Percentiles rank a stretch among this genome's conserved stretches.
These are phyloP conservation scores for Terrapene triunguis DNA, from an alignment of 2,113 vertebrate species.

Conservation along the genomic window DNA sequence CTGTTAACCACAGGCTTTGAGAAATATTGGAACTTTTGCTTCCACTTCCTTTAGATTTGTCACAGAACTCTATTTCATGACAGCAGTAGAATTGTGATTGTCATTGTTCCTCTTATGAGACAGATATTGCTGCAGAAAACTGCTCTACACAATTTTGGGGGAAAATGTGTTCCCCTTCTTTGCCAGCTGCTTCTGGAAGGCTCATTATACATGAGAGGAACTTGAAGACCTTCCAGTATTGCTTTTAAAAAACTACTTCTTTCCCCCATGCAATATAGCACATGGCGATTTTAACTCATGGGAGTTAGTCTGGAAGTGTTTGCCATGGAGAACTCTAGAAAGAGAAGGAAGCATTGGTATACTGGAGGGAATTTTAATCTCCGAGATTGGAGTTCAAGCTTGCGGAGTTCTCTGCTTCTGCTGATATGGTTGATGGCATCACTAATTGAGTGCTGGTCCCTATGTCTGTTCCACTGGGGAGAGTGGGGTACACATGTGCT, in stretches of 20 bases:
- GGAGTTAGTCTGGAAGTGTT: not conserved
- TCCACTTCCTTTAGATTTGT: conserved; percentile 17
- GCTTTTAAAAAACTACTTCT: not conserved
- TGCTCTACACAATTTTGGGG: not conserved
- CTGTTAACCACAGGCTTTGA: conserved; percentile 23
- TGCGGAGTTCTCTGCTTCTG: conserved; percentile 43
- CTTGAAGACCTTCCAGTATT: not conserved
- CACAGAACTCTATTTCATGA: conserved; percentile 35
- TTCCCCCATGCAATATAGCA: not conserved
- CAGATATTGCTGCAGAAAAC: conserved; percentile 9
- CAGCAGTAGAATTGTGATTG: not conserved
- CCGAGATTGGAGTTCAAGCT: conserved; percentile 29
- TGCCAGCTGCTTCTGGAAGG: not conserved
- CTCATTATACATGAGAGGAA: not conserved
- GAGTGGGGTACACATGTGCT: no score
- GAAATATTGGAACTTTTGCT: conserved; percentile 23
- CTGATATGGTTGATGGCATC: conserved; percentile 60
- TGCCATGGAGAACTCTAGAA: not conserved
- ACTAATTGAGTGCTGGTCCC: not conserved
- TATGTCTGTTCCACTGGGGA: no score
- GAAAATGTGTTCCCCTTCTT: not conserved
- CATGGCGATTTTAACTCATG: not conserved
- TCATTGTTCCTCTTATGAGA: not conserved
- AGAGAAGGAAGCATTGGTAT: not conserved
- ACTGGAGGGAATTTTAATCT: conserved; percentile 23